phyloP scores from a whole-genome alignment of 2,888 invertebrate species.

The Sesamia inferens region DNA sequence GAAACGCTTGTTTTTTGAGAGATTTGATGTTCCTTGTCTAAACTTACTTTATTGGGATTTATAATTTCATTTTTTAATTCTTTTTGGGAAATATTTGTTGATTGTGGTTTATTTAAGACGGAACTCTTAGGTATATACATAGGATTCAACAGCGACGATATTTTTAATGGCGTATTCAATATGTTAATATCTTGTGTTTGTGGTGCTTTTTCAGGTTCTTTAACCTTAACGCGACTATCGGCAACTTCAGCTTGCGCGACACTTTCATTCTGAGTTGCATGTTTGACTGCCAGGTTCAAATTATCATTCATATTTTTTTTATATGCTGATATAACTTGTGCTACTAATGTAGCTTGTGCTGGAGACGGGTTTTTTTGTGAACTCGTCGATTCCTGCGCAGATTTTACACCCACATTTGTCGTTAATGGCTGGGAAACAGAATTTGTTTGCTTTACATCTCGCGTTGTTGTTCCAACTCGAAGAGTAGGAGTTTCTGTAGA shows the following conservation, averaged over 20 bases:
- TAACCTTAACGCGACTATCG: slow-evolving; percentile 14
- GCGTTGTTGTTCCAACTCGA: slow-evolving; percentile 74
- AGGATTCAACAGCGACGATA: slow-evolving; percentile 82
- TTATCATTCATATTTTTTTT: slow-evolving; percentile 59
- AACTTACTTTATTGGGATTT: slow-evolving; percentile 3
- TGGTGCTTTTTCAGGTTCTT: slow-evolving; percentile 26
- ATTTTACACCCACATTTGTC: slow-evolving; percentile 32
- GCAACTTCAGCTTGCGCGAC: slow-evolving; percentile 1
- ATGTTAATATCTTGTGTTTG: slow-evolving; percentile 49
- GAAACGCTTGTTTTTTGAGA: slow-evolving; percentile 8
- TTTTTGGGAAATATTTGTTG: slow-evolving; percentile 20
- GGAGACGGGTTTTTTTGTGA: slow-evolving; percentile 18
- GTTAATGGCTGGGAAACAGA: slow-evolving; percentile 29
- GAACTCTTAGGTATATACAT: slow-evolving; percentile 71
- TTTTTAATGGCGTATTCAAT: slow-evolving; percentile 78
- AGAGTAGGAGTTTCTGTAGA: slow-evolving; percentile 81
- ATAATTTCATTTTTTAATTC: slow-evolving; percentile 20
- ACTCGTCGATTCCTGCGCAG: background rate
- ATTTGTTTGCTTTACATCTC: slow-evolving; percentile 49
- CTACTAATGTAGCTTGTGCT: slow-evolving; percentile 64
- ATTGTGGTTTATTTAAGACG: slow-evolving; percentile 19
- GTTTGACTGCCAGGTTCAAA: slow-evolving; percentile 21
- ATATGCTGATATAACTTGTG: slow-evolving; percentile 67
- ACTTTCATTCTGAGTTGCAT: slow-evolving; percentile 6
- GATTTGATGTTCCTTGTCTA: slow-evolving; percentile 3